These are phyloP conservation scores for Poecile atricapillus DNA, from an alignment of 2,113 vertebrate genomes.

Conservation along the genomic window DNA sequence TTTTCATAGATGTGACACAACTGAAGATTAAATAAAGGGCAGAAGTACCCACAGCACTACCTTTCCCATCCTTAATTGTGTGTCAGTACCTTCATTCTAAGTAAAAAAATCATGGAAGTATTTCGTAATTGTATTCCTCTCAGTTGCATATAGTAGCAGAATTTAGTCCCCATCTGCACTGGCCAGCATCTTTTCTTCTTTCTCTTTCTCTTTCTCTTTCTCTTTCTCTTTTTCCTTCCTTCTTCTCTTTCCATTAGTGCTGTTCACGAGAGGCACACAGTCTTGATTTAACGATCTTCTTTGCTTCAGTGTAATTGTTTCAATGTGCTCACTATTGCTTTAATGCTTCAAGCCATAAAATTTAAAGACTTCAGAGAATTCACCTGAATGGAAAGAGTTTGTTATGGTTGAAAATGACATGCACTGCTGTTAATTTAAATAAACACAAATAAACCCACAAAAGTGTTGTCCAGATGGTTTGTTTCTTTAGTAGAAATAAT, in stretches of 20 bases:
- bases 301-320: constrained; percentile 33
- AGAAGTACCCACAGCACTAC: background rate
- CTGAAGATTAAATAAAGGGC: background rate
- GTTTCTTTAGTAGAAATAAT: constrained; percentile 44
- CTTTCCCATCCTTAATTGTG: background rate
- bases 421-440: constrained; percentile 38
- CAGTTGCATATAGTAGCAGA: background rate
- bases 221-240: background rate
- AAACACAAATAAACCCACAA: constrained; percentile 25
- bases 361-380: constrained; percentile 56
- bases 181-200: background rate
- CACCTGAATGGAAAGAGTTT: constrained; percentile 31
- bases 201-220: background rate
- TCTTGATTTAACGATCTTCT: constrained; percentile 7
- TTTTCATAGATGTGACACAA: background rate
- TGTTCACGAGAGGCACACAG: background rate
- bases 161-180: background rate
- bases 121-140: background rate
- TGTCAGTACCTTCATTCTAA: background rate
- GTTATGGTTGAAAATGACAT: constrained; percentile 9
- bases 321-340: constrained; percentile 19
- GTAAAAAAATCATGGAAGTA: background rate
- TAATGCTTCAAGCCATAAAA: constrained; percentile 37
- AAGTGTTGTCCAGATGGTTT: constrained; percentile 33
- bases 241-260: background rate